Conservation (phyloP, 2,113 vertebrate species). For the Paralichthys olivaceus region DNA sequence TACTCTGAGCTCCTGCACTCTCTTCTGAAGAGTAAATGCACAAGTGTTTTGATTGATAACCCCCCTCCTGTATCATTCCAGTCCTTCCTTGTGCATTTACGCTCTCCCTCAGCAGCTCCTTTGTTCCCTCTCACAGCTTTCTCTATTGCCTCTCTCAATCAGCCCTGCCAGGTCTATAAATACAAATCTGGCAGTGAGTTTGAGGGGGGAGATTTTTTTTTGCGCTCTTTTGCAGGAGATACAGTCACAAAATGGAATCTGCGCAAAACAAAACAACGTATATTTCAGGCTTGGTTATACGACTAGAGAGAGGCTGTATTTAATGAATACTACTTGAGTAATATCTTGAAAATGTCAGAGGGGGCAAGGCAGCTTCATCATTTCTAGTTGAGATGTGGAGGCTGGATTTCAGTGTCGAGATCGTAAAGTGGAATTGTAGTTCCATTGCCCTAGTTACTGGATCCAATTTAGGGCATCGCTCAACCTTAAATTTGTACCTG, state of each 20-base stretch:
- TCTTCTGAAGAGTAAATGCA: constrained; percentile 47
- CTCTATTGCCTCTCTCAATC: constrained; percentile 69
- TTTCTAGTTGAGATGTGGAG: constrained; percentile 49
- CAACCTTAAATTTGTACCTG: constrained; percentile 79
- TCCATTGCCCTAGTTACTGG: constrained; percentile 75
- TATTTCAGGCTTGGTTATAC: constrained; percentile 24
- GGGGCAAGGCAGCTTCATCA: constrained; percentile 9
- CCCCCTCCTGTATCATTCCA: constrained; percentile 48
- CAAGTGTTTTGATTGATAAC: constrained; percentile 64
- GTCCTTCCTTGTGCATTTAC: constrained; percentile 47
- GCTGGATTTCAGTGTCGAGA: constrained; percentile 55
- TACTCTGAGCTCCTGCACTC: constrained; percentile 36
- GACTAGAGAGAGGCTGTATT: neutral
- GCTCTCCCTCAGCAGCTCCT: constrained; percentile 54
- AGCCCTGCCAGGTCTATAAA: constrained; percentile 71
- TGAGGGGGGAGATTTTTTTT: constrained; percentile 30
- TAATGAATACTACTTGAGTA: constrained; percentile 54
- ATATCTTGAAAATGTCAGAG: constrained; percentile 54
- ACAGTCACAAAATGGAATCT: constrained; percentile 17
- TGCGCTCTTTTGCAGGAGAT: constrained; percentile 26
- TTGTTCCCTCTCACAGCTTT: constrained; percentile 60
- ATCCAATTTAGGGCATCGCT: constrained; percentile 75
- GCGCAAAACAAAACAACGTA: constrained; percentile 47
- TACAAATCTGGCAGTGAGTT: constrained; percentile 66
- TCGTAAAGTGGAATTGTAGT: constrained; percentile 68